Evolutionary conservation across 2,113 vertebrate genomes (phyloP).

Genomic region (Pristiophorus japonicus): DNA sequence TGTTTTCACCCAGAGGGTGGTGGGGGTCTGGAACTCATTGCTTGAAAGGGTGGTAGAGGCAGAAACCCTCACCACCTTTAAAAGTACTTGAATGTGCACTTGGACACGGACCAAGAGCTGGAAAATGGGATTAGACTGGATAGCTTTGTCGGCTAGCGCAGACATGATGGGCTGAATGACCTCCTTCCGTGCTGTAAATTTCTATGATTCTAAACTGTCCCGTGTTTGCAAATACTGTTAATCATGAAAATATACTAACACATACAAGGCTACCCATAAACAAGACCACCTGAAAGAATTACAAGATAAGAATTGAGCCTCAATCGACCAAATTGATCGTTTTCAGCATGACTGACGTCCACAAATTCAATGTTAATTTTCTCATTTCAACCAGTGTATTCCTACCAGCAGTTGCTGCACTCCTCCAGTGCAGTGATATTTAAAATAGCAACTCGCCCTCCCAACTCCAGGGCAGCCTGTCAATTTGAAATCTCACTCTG

Average conservation of each 20-base stretch:
- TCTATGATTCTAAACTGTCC: no score
- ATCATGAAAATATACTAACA: background rate
- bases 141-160: no score
- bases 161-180: no score
- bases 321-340: background rate
- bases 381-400: background rate
- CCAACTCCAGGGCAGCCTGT: background rate
- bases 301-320: background rate
- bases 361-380: background rate
- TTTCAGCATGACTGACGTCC: background rate
- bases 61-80: no score
- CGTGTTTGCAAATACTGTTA: background rate
- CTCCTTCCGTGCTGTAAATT: no score
- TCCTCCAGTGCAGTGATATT: background rate
- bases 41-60: no score
- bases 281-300: background rate
- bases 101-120: no score
- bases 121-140: no score
- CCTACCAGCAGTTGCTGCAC: background rate
- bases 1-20: no score
- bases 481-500: background rate
- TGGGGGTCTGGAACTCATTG: no score
- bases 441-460: background rate
- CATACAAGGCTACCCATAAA: background rate
- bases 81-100: no score